Evolutionary conservation across 2,888 invertebrate genomes (phyloP).

Genomic region (Bruchidius siliquastri): DNA sequence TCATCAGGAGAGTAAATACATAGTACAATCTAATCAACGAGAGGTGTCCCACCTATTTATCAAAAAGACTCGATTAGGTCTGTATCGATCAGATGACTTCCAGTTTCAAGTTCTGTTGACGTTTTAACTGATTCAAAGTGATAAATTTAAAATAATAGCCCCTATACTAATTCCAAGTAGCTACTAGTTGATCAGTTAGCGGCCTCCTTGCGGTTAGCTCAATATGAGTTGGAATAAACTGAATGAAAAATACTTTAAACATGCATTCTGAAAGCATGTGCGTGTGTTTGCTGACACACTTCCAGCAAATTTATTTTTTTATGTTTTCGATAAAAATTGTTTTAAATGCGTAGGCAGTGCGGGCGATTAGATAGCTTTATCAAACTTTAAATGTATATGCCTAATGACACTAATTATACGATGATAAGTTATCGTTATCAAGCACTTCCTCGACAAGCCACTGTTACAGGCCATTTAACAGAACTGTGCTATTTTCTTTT

Average conservation of each 20-base stretch:
- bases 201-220: neutral
- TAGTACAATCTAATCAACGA: too few species aligned
- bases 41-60: too few species aligned
- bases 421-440: conserved; percentile 28
- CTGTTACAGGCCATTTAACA: neutral
- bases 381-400: conserved; percentile 30
- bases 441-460: conserved; percentile 22
- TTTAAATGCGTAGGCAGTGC: conserved; percentile 33
- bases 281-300: neutral
- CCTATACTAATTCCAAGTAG: too few species aligned
- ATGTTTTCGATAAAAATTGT: conserved; percentile 19
- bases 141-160: too few species aligned
- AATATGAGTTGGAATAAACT: neutral
- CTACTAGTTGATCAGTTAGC: too few species aligned
- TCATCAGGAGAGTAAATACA: too few species aligned
- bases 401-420: conserved; percentile 32
- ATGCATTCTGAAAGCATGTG: neutral
- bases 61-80: too few species aligned
- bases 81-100: too few species aligned
- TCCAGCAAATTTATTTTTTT: neutral
- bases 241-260: neutral
- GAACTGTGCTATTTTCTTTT: neutral
- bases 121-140: too few species aligned
- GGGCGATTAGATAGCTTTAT: conserved; percentile 32
- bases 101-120: too few species aligned